Conservation (phyloP, 2,888 invertebrate genomes). For the Caenorhabditis sulstoni region DNA sequence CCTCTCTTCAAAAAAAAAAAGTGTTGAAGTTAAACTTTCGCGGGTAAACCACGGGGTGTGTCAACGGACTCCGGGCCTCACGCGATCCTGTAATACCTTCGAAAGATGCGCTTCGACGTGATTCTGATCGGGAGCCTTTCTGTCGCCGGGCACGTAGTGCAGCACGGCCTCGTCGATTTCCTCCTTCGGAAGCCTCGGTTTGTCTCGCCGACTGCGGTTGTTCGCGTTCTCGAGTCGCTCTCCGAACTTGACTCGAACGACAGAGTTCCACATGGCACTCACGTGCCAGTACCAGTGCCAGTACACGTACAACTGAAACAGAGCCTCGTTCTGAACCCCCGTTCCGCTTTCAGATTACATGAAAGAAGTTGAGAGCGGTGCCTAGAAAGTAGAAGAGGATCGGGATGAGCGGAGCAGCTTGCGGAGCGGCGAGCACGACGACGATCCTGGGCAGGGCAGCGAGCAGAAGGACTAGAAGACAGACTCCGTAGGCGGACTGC, state of each 20-base stretch:
- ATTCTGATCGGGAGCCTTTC: conserved; percentile 10
- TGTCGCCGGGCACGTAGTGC: conserved; percentile 43
- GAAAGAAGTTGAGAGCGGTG: conserved; percentile 76
- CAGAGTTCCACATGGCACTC: conserved; percentile 67
- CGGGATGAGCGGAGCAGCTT: conserved; percentile 73
- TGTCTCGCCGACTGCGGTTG: conserved; percentile 64
- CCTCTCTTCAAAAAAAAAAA: no score
- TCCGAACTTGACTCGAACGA: conserved; percentile 65
- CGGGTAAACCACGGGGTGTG: no score
- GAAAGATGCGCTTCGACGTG: conserved; percentile 10
- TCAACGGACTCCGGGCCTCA: no score
- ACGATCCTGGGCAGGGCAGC: conserved; percentile 75
- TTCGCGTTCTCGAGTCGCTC: conserved; percentile 62
- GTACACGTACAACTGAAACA: conserved; percentile 74
- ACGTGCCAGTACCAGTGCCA: conserved; percentile 80
- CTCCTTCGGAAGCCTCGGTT: conserved; percentile 53
- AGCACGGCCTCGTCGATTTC: conserved; percentile 56
- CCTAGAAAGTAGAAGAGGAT: conserved; percentile 74
- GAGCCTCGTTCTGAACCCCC: neutral
- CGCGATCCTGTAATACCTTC: no score
- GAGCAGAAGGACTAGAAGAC: conserved; percentile 75
- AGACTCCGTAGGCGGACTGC: conserved; percentile 79
- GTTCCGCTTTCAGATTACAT: conserved; percentile 60
- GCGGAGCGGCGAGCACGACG: conserved; percentile 59
- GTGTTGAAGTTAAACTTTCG: no score